Percentiles rank a stretch among this genome's conserved stretches.
phyloP scores from a whole-genome alignment of 2,888 invertebrate species.

The Formica aserva region DNA sequence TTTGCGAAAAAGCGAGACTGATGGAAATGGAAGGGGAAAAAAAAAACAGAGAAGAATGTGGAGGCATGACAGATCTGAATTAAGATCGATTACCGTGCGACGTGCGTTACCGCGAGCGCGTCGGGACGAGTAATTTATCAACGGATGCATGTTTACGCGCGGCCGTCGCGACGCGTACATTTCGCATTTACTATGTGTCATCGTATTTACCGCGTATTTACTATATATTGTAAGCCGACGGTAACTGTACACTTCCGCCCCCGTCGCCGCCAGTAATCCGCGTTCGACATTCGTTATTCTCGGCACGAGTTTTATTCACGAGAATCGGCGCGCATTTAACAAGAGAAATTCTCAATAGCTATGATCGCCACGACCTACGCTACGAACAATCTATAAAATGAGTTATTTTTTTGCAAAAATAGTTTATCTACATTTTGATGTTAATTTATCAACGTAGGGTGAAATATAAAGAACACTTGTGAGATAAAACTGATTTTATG shows the following conservation, averaged over 20 bases:
- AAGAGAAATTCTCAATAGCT: not conserved
- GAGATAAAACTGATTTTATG: not conserved
- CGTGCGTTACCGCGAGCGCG: slow-evolving; percentile 18
- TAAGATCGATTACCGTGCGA: slow-evolving; percentile 68
- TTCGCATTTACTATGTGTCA: slow-evolving; percentile 47
- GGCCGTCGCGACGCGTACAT: slow-evolving; percentile 17
- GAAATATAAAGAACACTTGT: not conserved
- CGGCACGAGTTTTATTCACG: slow-evolving; percentile 13
- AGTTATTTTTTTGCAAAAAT: not conserved
- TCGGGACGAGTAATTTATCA: slow-evolving; percentile 41
- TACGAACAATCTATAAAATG: not conserved
- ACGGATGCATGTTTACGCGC: slow-evolving; percentile 30
- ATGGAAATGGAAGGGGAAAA: not conserved
- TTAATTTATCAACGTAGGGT: not conserved
- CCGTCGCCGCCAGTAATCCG: slow-evolving; percentile 9
- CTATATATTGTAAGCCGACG: slow-evolving; percentile 24
- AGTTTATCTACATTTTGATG: not conserved
- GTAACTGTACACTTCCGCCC: slow-evolving; percentile 20
- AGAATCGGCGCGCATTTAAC: not conserved
- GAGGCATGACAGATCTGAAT: slow-evolving; percentile 63
- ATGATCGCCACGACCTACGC: slow-evolving; percentile 3
- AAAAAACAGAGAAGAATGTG: not conserved
- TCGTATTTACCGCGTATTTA: slow-evolving; percentile 44
- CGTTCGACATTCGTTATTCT: slow-evolving; percentile 42
- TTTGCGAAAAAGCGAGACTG: slow-evolving; percentile 31